A percentile compares a stretch with the other conserved stretches of the same genome.
Evolutionary conservation across 2,888 invertebrate genomes (phyloP).

Genomic region (Eupithecia insigniata): DNA sequence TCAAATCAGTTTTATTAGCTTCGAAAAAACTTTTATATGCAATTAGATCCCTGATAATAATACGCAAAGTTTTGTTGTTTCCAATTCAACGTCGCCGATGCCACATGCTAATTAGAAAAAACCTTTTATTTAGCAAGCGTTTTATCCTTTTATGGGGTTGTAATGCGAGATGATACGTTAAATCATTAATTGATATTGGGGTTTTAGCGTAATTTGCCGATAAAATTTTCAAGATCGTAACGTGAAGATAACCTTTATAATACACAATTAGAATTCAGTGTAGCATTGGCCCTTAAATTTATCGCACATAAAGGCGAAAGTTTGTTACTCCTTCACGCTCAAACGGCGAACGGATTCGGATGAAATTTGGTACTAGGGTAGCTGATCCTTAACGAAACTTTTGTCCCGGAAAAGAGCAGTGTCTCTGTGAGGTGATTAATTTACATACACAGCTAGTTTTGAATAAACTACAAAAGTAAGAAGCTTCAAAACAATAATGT

Average conservation of each 20-base stretch:
- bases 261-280: not conserved
- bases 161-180: slow-evolving; percentile 22
- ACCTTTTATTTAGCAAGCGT: slow-evolving; percentile 35
- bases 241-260: slow-evolving; percentile 1
- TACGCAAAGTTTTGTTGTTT: slow-evolving; percentile 33
- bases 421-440: no score
- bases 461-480: not conserved
- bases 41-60: slow-evolving; percentile 38
- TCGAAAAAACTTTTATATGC: slow-evolving; percentile 43
- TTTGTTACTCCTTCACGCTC: no score
- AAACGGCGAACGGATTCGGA: not conserved
- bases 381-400: no score
- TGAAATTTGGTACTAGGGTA: no score
- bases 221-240: slow-evolving; percentile 22
- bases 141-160: slow-evolving; percentile 24
- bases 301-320: no score
- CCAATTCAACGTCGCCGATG: slow-evolving; percentile 38
- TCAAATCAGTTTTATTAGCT: slow-evolving; percentile 42
- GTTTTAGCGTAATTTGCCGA: slow-evolving; percentile 30
- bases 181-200: slow-evolving; percentile 36
- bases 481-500: not conserved
- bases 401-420: no score
- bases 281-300: not conserved
- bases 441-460: not conserved
- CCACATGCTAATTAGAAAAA: slow-evolving; percentile 39